Evolutionary conservation across 1,140 invertebrate genomes (phyloP).

Genomic region (Heliconius eleuchia): DNA sequence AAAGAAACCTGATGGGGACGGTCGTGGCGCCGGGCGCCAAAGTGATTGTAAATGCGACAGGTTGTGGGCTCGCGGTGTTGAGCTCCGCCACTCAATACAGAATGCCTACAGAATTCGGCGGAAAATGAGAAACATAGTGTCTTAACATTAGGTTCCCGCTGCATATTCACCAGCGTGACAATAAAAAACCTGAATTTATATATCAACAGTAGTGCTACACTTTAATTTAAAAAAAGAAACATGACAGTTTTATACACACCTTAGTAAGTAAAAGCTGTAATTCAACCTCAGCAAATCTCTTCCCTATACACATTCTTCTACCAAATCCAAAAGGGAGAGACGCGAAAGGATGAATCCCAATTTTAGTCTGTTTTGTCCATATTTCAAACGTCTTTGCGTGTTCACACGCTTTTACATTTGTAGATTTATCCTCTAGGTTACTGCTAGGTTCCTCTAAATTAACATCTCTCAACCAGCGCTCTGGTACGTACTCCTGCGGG

Average conservation of each 20-base stretch:
- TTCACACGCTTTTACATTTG: slow-evolving; percentile 29
- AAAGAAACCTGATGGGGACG: too few relatives aligned
- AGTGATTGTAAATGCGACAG: too few relatives aligned
- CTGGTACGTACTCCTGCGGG: slow-evolving; percentile 87
- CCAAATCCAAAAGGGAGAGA: slow-evolving; percentile 92
- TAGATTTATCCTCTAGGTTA: slow-evolving; percentile 23
- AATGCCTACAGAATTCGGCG: too few relatives aligned
- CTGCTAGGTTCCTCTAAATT: background rate
- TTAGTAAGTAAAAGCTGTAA: slow-evolving; percentile 86
- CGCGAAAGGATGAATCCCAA: slow-evolving; percentile 86
- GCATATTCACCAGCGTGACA: too few relatives aligned
- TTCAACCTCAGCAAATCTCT: slow-evolving; percentile 91
- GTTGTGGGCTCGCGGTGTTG: too few relatives aligned
- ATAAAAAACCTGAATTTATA: too few relatives aligned
- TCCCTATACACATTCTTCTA: slow-evolving; percentile 90
- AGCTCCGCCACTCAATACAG: too few relatives aligned
- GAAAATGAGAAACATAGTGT: too few relatives aligned
- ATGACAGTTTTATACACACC: slow-evolving; percentile 43
- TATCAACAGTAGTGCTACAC: too few relatives aligned
- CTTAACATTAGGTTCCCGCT: too few relatives aligned
- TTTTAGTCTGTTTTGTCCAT: slow-evolving; percentile 63
- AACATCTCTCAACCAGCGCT: slow-evolving; percentile 86
- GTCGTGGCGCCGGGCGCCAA: too few relatives aligned
- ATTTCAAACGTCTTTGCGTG: slow-evolving; percentile 45
- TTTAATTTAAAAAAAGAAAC: background rate